These are phyloP conservation scores for Cinara cedri DNA, from an alignment of 2,888 invertebrate species.

Conservation along the genomic window DNA sequence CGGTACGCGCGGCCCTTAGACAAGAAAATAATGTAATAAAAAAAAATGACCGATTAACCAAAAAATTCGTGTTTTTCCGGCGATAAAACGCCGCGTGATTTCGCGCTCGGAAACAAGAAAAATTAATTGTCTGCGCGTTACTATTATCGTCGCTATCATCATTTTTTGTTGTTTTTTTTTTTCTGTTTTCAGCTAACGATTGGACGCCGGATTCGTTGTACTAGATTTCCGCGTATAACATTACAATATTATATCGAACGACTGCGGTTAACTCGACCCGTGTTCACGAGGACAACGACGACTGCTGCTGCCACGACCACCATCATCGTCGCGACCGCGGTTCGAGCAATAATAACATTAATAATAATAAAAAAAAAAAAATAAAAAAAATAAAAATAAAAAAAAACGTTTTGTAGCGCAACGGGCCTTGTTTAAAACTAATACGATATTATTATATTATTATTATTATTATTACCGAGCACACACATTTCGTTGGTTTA, in stretches of 20 bases:
- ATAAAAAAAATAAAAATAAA: constrained; percentile 5
- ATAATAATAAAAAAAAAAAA: too few species aligned
- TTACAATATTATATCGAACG: too few species aligned
- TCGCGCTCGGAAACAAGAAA: too few species aligned
- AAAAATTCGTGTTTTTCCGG: too few species aligned
- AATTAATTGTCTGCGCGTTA: too few species aligned
- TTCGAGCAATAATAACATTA: too few species aligned
- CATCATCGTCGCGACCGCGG: too few species aligned
- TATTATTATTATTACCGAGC: background rate
- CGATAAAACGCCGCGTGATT: too few species aligned
- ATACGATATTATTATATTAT: background rate
- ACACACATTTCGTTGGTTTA: background rate
- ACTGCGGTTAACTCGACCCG: background rate
- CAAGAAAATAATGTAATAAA: too few species aligned
- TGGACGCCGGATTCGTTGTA: constrained; percentile 52
- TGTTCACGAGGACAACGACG: background rate
- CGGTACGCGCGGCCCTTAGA: background rate
- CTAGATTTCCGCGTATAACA: background rate
- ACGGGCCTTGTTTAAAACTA: background rate
- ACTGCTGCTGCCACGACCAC: background rate
- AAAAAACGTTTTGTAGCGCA: constrained; percentile 1
- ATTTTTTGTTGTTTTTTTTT: background rate
- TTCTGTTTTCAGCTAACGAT: constrained; percentile 49
- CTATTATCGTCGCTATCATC: background rate
- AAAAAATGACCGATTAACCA: too few species aligned